Conservation (phyloP, 2,113 vertebrate genomes). For the Crotalus helleri region DNA sequence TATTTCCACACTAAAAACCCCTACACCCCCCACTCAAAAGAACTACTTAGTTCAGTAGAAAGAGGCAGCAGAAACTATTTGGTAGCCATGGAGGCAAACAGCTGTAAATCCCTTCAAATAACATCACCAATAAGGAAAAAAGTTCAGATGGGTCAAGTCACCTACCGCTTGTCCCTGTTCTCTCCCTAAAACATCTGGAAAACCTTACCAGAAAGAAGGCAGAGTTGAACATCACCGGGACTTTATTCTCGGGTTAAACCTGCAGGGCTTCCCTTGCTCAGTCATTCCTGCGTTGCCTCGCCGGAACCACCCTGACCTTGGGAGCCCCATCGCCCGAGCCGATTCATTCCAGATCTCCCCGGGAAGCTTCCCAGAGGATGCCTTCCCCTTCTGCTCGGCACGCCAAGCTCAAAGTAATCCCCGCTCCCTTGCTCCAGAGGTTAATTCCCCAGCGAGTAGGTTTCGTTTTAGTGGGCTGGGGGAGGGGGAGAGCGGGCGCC, state of each 20-base stretch:
- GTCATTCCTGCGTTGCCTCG: neutral
- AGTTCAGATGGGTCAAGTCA: neutral
- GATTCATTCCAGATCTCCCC: neutral
- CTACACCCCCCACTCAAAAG: too few species aligned
- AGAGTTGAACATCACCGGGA: neutral
- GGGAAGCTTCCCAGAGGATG: neutral
- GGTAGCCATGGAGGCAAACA: neutral
- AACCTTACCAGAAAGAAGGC: neutral
- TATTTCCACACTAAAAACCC: neutral
- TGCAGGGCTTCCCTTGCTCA: neutral
- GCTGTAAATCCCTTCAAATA: neutral
- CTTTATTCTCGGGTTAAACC: neutral
- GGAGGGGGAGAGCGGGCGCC: neutral
- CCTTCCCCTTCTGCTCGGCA: neutral
- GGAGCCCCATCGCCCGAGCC: neutral
- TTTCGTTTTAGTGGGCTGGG: neutral
- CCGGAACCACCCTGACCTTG: too few species aligned
- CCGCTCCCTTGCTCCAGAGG: conserved; percentile 18
- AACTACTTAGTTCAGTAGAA: neutral
- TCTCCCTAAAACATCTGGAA: neutral
- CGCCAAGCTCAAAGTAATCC: conserved; percentile 26
- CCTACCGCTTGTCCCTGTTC: neutral
- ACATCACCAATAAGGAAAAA: neutral
- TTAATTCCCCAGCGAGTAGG: neutral
- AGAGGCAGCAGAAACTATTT: neutral